Evolutionary conservation across 2,888 invertebrate genomes (phyloP).

Genomic region (Epinotia bilunana): DNA sequence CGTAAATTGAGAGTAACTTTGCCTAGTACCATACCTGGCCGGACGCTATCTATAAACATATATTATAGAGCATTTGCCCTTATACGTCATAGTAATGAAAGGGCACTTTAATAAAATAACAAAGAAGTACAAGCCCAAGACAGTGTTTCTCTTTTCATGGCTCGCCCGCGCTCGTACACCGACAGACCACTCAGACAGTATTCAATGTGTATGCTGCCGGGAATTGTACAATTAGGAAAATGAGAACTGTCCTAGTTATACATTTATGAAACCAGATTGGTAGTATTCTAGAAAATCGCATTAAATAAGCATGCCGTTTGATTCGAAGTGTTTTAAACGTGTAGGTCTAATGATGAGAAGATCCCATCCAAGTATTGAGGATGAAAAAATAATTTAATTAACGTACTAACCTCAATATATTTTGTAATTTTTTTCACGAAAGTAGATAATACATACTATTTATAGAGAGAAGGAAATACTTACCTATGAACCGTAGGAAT

Average conservation of each 20-base stretch:
- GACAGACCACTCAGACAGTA: constrained; percentile 69
- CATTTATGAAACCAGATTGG: no score
- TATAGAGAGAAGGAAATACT: no score
- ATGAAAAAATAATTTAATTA: no score
- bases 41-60: not conserved
- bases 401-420: no score
- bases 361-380: no score
- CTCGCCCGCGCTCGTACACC: constrained; percentile 11
- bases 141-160: constrained; percentile 36
- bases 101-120: constrained; percentile 23
- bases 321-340: constrained; percentile 41
- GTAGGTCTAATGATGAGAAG: no score
- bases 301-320: no score
- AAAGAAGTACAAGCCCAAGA: constrained; percentile 24
- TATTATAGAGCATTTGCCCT: not conserved
- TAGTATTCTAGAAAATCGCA: no score
- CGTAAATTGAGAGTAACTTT: not conserved
- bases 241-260: constrained; percentile 49
- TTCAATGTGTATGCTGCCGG: constrained; percentile 55
- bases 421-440: no score
- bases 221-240: not conserved
- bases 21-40: no score
- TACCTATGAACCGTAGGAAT: no score
- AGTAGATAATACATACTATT: no score
- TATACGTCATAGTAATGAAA: constrained; percentile 29